These are phyloP conservation scores for Catocala fraxini DNA, from an alignment of 2,888 invertebrate genomes.

Conservation along the genomic window DNA sequence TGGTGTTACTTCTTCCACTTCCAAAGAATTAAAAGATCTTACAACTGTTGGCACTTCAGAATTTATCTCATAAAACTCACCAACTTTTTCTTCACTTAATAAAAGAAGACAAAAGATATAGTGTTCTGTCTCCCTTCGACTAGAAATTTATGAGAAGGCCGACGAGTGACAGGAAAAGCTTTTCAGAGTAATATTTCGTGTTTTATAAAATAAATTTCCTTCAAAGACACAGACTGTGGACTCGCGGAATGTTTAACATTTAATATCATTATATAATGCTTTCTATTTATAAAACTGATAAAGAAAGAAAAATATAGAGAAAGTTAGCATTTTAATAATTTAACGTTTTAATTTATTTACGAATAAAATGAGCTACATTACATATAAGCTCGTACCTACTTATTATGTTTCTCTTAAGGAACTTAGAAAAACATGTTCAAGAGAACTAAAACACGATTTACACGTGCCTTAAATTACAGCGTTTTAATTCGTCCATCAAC, in stretches of 20 bases:
- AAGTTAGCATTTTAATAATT: background rate
- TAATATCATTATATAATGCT: slow-evolving; percentile 13
- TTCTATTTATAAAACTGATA: background rate
- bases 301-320: background rate
- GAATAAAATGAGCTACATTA: too few relatives aligned
- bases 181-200: slow-evolving; percentile 31
- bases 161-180: slow-evolving; percentile 19
- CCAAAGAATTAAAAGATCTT: slow-evolving; percentile 30
- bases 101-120: slow-evolving; percentile 12
- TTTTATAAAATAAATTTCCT: slow-evolving; percentile 28
- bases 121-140: slow-evolving; percentile 8
- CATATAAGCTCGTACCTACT: too few relatives aligned
- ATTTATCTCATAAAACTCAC: slow-evolving; percentile 11
- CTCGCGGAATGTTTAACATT: slow-evolving; percentile 22
- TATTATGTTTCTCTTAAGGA: too few relatives aligned
- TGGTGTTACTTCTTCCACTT: slow-evolving; percentile 17
- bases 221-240: slow-evolving; percentile 3
- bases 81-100: slow-evolving; percentile 18
- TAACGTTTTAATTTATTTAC: background rate
- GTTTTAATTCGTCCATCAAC: too few relatives aligned
- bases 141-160: slow-evolving; percentile 19
- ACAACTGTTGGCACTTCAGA: slow-evolving; percentile 24
- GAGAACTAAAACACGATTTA: too few relatives aligned
- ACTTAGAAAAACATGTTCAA: too few relatives aligned
- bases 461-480: too few relatives aligned